These are phyloP conservation scores for Melanotaenia maccullochi DNA, from an alignment of 2,797 vertebrate genomes.

Conservation along the genomic window DNA sequence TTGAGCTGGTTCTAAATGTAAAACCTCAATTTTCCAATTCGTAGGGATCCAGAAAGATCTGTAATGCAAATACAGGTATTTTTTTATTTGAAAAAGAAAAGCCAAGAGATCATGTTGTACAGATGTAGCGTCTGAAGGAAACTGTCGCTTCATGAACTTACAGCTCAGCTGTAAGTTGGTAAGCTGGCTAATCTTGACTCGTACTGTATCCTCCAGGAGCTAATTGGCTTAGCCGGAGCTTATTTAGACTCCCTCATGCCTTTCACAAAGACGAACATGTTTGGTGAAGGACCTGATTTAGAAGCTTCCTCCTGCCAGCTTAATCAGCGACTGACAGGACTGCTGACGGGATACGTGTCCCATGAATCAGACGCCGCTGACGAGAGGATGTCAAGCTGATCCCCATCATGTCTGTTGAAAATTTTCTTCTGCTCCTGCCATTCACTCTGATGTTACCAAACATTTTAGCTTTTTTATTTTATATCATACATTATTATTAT, in stretches of 20 bases:
- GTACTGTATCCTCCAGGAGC: slow-evolving; percentile 21
- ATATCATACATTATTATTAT: background rate
- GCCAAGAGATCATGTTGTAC: background rate
- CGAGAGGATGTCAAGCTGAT: background rate
- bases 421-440: background rate
- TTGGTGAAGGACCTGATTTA: slow-evolving; percentile 16
- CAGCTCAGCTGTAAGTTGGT: slow-evolving; percentile 20
- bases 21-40: background rate
- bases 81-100: background rate
- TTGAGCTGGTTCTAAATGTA: too few relatives aligned
- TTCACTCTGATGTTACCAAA: background rate
- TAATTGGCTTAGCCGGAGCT: slow-evolving; percentile 59
- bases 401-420: background rate
- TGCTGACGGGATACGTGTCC: background rate
- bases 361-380: background rate
- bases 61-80: background rate
- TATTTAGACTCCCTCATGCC: slow-evolving; percentile 18
- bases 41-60: background rate
- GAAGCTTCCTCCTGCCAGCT: slow-evolving; percentile 6
- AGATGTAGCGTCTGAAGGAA: slow-evolving; percentile 15
- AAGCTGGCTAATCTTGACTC: slow-evolving; percentile 49
- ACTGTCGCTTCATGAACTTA: slow-evolving; percentile 16
- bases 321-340: slow-evolving; percentile 1
- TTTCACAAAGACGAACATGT: slow-evolving; percentile 10
- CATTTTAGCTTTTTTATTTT: background rate